Evolutionary conservation across 2,888 invertebrate genomes (phyloP).

Genomic region (Drosophila antonietae): DNA sequence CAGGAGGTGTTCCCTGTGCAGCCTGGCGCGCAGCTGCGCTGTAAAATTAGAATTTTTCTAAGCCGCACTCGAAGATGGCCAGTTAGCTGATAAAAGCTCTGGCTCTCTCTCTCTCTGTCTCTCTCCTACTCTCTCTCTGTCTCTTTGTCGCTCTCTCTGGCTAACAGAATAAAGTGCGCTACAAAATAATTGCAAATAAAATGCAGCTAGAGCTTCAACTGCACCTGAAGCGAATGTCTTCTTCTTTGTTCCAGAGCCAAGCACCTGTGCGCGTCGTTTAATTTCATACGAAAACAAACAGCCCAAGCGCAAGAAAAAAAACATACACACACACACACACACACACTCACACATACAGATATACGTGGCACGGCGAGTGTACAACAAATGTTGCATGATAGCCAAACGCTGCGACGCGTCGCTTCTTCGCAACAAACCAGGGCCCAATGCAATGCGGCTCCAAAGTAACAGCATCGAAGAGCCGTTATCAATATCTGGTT

Average conservation of each 20-base stretch:
- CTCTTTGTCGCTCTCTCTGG: constrained; percentile 32
- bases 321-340: not conserved
- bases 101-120: not conserved
- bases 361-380: constrained; percentile 42
- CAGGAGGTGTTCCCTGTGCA: constrained; percentile 33
- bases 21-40: constrained; percentile 77
- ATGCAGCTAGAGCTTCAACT: constrained; percentile 64
- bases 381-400: constrained; percentile 79
- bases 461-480: constrained; percentile 83
- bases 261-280: constrained; percentile 80
- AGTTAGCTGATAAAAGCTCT: constrained; percentile 57
- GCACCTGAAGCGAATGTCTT: constrained; percentile 54
- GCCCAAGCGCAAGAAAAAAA: constrained; percentile 35
- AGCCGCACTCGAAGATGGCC: constrained; percentile 62
- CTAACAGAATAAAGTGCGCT: constrained; percentile 71
- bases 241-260: constrained; percentile 41
- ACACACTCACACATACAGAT: not conserved
- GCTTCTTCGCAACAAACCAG: constrained; percentile 34
- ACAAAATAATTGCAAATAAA: constrained; percentile 82
- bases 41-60: constrained; percentile 76
- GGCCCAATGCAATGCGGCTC: constrained; percentile 69
- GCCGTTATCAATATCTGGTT: constrained; percentile 84
- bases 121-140: not conserved
- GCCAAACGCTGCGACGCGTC: constrained; percentile 37
- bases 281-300: constrained; percentile 75